Evolutionary conservation across 2,888 invertebrate genomes (phyloP).

Genomic region (Andrena bucephala): DNA sequence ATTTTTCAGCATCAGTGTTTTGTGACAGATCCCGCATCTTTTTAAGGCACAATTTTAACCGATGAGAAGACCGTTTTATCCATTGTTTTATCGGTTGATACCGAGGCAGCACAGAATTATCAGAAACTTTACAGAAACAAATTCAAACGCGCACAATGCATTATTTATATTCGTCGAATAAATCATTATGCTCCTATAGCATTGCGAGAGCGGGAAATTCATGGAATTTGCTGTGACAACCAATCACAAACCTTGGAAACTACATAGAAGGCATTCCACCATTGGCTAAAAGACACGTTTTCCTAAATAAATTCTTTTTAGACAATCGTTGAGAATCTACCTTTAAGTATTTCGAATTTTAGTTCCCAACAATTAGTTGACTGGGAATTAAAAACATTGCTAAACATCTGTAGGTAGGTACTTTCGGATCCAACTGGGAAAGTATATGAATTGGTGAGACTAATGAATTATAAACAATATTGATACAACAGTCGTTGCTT

Average conservation of each 20-base stretch:
- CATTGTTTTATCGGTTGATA: neutral
- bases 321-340: slow-evolving; percentile 4
- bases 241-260: slow-evolving; percentile 33
- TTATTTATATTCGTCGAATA: slow-evolving; percentile 67
- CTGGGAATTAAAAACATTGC: no score
- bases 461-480: no score
- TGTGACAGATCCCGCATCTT: slow-evolving; percentile 43
- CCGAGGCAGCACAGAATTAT: slow-evolving; percentile 12
- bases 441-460: no score
- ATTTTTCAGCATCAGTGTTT: slow-evolving; percentile 30
- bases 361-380: no score
- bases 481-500: no score
- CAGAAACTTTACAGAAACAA: slow-evolving; percentile 30
- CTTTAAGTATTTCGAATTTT: neutral
- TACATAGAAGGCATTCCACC: neutral
- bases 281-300: slow-evolving; percentile 29
- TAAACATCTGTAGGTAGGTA: no score
- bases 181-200: slow-evolving; percentile 35
- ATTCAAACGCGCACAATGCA: slow-evolving; percentile 58
- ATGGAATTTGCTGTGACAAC: slow-evolving; percentile 28
- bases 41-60: slow-evolving; percentile 64
- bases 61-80: slow-evolving; percentile 14
- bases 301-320: slow-evolving; percentile 30
- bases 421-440: no score
- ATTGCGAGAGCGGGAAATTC: slow-evolving; percentile 60